Percentiles rank a stretch among this genome's conserved stretches.
These are phyloP conservation scores for Himalopsyche tibetana DNA, from an alignment of 2,888 invertebrate species.

Conservation along the genomic window DNA sequence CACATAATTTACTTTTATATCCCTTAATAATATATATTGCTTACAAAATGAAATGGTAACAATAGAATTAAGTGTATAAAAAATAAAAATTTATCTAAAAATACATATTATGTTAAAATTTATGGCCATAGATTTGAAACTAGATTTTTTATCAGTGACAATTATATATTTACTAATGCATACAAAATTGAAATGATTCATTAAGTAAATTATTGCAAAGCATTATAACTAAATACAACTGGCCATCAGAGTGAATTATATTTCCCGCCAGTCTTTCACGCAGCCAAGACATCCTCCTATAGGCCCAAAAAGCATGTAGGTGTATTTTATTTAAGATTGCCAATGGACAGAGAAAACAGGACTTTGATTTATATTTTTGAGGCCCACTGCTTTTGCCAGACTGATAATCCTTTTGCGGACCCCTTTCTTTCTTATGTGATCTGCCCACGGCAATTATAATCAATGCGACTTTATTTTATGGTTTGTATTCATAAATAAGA, in stretches of 20 bases:
- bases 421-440: no score
- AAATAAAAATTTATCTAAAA: constrained; percentile 34
- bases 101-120: background rate
- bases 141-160: constrained; percentile 9
- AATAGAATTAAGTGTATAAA: constrained; percentile 20
- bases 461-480: no score
- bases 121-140: constrained; percentile 24
- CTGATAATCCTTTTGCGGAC: no score
- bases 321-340: no score
- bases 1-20: background rate
- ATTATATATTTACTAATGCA: background rate
- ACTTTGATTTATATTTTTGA: no score
- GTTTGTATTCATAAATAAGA: no score
- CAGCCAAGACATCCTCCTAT: no score
- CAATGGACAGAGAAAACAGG: no score
- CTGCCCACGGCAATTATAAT: no score
- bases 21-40: background rate
- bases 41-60: constrained; percentile 26
- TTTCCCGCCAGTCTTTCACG: no score
- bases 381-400: no score
- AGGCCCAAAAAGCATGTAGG: no score
- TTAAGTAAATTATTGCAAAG: background rate
- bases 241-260: background rate
- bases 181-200: background rate
- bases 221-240: background rate